These are phyloP conservation scores for Siphlonurus alternatus DNA, from an alignment of 2,888 invertebrate genomes.

Conservation along the genomic window DNA sequence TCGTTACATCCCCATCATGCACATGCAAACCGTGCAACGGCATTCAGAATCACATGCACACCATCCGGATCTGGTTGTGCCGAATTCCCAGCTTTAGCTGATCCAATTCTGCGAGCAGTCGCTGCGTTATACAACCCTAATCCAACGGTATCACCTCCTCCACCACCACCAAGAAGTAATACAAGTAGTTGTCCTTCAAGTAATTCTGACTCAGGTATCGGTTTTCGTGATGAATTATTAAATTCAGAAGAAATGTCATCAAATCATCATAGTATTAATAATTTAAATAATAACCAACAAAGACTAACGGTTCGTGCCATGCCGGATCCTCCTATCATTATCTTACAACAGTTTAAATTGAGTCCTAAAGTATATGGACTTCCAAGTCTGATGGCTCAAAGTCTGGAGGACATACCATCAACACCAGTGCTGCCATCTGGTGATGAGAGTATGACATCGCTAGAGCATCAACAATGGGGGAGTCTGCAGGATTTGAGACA, in stretches of 20 bases:
- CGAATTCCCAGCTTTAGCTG: constrained; percentile 79
- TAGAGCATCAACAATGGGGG: constrained; percentile 29
- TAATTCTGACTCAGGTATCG: constrained; percentile 90
- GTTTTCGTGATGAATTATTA: constrained; percentile 60
- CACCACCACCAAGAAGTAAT: constrained; percentile 72
- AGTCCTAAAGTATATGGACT: constrained; percentile 49
- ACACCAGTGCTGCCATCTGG: not conserved
- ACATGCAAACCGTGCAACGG: constrained; percentile 62
- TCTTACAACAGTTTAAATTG: constrained; percentile 29
- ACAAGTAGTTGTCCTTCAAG: constrained; percentile 59
- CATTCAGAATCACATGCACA: constrained; percentile 75
- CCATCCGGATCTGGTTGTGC: constrained; percentile 40
- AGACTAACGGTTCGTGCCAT: constrained; percentile 46
- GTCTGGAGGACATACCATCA: constrained; percentile 2
- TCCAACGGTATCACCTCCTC: constrained; percentile 26
- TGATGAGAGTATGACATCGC: constrained; percentile 23
- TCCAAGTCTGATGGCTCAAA: constrained; percentile 17
- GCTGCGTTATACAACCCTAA: constrained; percentile 30
- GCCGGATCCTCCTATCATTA: constrained; percentile 34
- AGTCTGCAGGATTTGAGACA: constrained; percentile 46
- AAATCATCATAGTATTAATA: not conserved
- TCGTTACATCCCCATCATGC: constrained; percentile 65
- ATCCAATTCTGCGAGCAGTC: constrained; percentile 38
- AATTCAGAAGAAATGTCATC: not conserved
- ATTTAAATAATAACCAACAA: not conserved